Percentiles rank a stretch among this genome's conserved stretches.
Conservation (phyloP, 2,888 invertebrate species). For the Trissonchulus latispiculum region DNA sequence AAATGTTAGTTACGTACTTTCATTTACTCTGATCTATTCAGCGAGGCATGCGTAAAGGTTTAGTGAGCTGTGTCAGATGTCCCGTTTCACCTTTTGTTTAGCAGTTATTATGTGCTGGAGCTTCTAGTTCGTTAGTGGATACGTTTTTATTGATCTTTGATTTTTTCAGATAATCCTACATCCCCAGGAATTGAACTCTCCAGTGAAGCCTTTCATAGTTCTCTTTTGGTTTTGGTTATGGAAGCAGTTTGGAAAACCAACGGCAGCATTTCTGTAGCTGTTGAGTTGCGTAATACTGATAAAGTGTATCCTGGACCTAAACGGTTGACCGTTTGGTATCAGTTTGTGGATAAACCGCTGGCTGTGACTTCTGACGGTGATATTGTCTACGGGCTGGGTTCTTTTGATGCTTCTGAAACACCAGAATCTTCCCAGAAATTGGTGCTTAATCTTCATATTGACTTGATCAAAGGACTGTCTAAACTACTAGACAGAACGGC, state of each 20-base stretch:
- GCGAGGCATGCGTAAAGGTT: too few species aligned
- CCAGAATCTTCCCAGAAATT: constrained; percentile 59
- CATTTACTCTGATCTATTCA: too few species aligned
- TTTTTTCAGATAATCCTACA: too few species aligned
- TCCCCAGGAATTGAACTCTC: too few species aligned
- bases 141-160: too few species aligned
- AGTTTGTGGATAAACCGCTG: neutral
- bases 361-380: neutral
- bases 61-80: too few species aligned
- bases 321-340: neutral
- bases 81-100: too few species aligned
- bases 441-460: constrained; percentile 75
- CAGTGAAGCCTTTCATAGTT: too few species aligned
- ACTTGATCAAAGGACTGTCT: constrained; percentile 73
- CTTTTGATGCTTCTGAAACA: neutral
- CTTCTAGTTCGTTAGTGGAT: too few species aligned
- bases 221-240: constrained; percentile 22
- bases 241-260: constrained; percentile 18
- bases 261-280: constrained; percentile 20
- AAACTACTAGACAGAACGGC: constrained; percentile 24
- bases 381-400: constrained; percentile 5
- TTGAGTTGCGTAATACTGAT: too few species aligned
- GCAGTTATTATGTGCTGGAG: too few species aligned
- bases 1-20: too few species aligned
- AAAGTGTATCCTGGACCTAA: neutral